Percentiles rank a stretch among this genome's conserved stretches.
Conservation (phyloP, 1,140 invertebrate species). For the Ptiloglossa arizonensis region DNA sequence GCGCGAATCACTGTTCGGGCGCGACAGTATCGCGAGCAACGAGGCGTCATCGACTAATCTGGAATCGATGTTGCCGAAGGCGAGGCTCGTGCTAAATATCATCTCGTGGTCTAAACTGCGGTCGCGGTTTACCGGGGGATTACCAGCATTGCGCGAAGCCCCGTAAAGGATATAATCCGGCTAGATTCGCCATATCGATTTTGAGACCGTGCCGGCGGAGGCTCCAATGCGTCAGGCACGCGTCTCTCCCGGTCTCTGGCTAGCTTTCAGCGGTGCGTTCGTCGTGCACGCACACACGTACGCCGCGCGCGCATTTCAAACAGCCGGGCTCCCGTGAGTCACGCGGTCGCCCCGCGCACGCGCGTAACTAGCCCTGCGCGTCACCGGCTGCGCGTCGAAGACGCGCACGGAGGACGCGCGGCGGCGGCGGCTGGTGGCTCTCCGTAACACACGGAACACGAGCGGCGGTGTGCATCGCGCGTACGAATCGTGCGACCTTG, state of each 20-base stretch:
- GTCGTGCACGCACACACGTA: slow-evolving; percentile 48
- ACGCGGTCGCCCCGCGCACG: slow-evolving; percentile 14
- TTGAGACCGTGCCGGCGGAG: slow-evolving; percentile 74
- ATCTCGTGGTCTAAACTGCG: slow-evolving; percentile 62
- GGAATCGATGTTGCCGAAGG: slow-evolving; percentile 48
- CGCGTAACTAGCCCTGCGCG: neutral
- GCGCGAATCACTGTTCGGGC: no score
- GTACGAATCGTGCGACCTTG: slow-evolving; percentile 57
- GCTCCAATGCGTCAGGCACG: slow-evolving; percentile 64
- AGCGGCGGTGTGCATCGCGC: slow-evolving; percentile 17
- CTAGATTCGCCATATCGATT: slow-evolving; percentile 81
- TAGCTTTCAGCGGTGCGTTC: slow-evolving; percentile 48
- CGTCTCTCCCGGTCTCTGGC: slow-evolving; percentile 54
- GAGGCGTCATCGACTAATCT: slow-evolving; percentile 10
- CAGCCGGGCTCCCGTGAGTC: slow-evolving; percentile 46
- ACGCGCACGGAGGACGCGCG: slow-evolving; percentile 1
- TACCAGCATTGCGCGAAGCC: slow-evolving; percentile 79
- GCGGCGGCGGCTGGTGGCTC: no score
- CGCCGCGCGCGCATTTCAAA: slow-evolving; percentile 53
- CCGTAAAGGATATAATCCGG: slow-evolving; percentile 79
- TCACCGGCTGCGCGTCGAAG: neutral
- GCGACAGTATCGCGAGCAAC: no score
- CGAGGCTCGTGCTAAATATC: slow-evolving; percentile 55
- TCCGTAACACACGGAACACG: neutral
- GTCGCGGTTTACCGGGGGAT: slow-evolving; percentile 72